Evolutionary conservation across 2,797 vertebrate species (phyloP).

Genomic region (Anguilla megastoma): DNA sequence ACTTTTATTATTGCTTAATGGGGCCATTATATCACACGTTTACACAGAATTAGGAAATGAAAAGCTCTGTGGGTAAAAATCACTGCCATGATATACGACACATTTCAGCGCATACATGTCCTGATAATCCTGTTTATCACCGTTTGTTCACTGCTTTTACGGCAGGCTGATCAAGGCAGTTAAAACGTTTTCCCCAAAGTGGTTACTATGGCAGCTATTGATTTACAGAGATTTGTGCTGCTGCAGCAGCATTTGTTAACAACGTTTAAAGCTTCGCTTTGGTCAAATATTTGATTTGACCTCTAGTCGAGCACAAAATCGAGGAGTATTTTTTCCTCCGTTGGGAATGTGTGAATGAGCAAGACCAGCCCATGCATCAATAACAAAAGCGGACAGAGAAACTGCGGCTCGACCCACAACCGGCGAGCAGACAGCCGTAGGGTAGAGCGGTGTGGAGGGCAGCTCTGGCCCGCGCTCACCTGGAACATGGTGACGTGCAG

Average conservation of each 20-base stretch:
- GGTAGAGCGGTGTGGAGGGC: neutral
- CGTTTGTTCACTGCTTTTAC: neutral
- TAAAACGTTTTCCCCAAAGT: neutral
- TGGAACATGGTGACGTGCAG: slow-evolving; percentile 96
- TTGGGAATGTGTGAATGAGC: neutral
- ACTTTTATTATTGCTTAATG: neutral
- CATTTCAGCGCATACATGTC: neutral
- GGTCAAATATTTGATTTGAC: neutral
- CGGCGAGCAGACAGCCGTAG: no score
- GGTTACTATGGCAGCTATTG: neutral
- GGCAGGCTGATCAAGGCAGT: slow-evolving; percentile 2
- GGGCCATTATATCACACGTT: neutral
- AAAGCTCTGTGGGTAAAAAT: neutral
- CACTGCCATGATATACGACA: neutral
- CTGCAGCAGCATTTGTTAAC: neutral
- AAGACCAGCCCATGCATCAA: neutral
- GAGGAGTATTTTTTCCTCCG: neutral
- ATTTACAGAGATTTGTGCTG: neutral
- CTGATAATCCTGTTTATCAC: neutral
- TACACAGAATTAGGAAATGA: neutral
- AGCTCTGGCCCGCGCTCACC: slow-evolving; percentile 65
- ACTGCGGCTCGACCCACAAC: neutral
- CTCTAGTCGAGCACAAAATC: neutral
- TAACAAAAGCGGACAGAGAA: neutral
- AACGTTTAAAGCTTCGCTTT: neutral